These are phyloP conservation scores for Petrophora chlorosata DNA, from an alignment of 2,888 invertebrate genomes.

Conservation along the genomic window DNA sequence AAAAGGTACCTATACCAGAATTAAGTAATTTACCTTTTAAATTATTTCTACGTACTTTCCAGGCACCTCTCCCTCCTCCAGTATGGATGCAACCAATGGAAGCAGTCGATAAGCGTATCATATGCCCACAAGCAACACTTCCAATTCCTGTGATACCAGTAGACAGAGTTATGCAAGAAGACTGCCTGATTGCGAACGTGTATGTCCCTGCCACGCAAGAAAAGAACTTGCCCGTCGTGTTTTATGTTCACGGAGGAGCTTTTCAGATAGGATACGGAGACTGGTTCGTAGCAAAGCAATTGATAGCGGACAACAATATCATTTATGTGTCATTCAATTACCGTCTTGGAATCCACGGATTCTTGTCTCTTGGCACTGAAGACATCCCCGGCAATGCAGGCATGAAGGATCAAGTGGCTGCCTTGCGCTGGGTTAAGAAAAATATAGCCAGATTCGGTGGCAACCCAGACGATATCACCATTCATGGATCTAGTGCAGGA, in stretches of 20 bases:
- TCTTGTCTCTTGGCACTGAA: slow-evolving; percentile 59
- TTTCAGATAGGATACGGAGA: slow-evolving; percentile 40
- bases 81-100: slow-evolving; percentile 42
- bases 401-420: slow-evolving; percentile 61
- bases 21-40: too few species aligned
- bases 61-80: slow-evolving; percentile 52
- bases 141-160: neutral
- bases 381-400: slow-evolving; percentile 62
- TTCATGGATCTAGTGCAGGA: slow-evolving; percentile 56
- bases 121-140: slow-evolving; percentile 45
- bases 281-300: slow-evolving; percentile 19
- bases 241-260: slow-evolving; percentile 48
- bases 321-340: slow-evolving; percentile 13
- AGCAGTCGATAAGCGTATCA: slow-evolving; percentile 39
- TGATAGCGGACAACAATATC: slow-evolving; percentile 28
- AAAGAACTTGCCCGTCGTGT: slow-evolving; percentile 44
- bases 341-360: slow-evolving; percentile 41
- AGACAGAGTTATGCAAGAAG: slow-evolving; percentile 39
- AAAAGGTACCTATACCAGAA: too few species aligned
- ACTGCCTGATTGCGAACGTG: slow-evolving; percentile 62
- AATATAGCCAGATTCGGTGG: slow-evolving; percentile 57
- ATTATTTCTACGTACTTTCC: slow-evolving; percentile 21
- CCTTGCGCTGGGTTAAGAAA: slow-evolving; percentile 53
- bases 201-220: slow-evolving; percentile 54
- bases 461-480: slow-evolving; percentile 54